A percentile compares a stretch with the other conserved stretches of the same genome.
Evolutionary conservation across 2,113 vertebrate genomes (phyloP).

Genomic region (Regulus satrapa): DNA sequence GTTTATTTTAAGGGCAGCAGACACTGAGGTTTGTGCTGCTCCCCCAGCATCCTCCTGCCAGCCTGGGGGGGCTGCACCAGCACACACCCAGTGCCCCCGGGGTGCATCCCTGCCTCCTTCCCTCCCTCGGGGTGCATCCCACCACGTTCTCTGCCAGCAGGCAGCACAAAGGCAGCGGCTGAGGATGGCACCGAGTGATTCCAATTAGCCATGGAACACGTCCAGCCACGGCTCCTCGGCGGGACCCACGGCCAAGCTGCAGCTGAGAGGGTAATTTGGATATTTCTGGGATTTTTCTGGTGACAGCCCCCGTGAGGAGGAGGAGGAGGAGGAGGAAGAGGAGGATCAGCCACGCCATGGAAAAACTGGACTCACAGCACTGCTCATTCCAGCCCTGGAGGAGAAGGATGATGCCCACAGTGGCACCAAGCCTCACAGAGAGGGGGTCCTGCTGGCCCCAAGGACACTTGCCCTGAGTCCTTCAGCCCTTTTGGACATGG

Average conservation of each 20-base stretch:
- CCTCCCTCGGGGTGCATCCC: not conserved
- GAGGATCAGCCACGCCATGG: not conserved
- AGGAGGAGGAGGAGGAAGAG: no score
- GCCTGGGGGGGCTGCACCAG: not conserved
- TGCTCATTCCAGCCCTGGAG: not conserved
- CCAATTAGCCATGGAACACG: not conserved
- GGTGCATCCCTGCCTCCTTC: not conserved
- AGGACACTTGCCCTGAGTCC: not conserved
- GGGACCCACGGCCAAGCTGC: not conserved
- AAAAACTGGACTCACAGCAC: fast-evolving
- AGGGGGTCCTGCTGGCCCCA: not conserved
- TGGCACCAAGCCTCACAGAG: no score
- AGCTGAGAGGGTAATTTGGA: not conserved
- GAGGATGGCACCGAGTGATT: not conserved
- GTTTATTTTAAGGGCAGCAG: not conserved
- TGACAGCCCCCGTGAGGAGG: not conserved
- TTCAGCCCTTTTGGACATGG: not conserved
- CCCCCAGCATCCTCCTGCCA: not conserved
- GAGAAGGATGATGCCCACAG: not conserved
- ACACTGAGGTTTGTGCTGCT: not conserved
- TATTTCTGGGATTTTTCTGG: not conserved
- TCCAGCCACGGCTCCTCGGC: not conserved
- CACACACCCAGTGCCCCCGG: not conserved
- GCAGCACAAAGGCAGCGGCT: not conserved
- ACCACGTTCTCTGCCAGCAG: fast-evolving